Conservation (phyloP, 2,888 invertebrate genomes). For the Aplocera efformata region DNA sequence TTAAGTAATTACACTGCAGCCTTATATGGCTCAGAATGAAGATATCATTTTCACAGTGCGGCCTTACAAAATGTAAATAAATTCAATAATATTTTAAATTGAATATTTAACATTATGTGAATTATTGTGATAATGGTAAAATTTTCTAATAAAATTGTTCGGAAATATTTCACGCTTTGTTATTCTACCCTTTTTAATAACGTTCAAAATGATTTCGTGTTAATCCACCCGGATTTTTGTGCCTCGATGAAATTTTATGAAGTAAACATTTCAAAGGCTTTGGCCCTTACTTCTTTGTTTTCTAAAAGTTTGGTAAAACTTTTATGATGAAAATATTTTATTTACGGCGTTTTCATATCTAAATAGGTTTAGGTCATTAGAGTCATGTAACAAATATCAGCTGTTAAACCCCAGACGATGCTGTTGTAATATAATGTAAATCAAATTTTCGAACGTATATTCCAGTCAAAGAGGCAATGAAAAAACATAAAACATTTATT, state of each 20-base stretch:
- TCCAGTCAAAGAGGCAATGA: too few relatives aligned
- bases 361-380: too few relatives aligned
- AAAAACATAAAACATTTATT: too few relatives aligned
- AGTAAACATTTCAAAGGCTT: constrained; percentile 15
- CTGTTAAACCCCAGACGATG: too few relatives aligned
- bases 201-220: constrained; percentile 3
- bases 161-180: constrained; percentile 19
- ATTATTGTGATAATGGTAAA: constrained; percentile 56
- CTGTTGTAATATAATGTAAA: too few relatives aligned
- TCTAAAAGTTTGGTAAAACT: neutral
- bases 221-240: constrained; percentile 6
- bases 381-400: too few relatives aligned
- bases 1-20: too few relatives aligned
- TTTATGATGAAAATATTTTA: neutral
- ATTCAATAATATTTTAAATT: constrained; percentile 35
- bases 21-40: too few relatives aligned
- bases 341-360: too few relatives aligned
- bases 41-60: constrained; percentile 4
- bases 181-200: constrained; percentile 8
- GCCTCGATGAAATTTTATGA: constrained; percentile 5
- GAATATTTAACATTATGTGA: constrained; percentile 41
- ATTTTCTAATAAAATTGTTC: constrained; percentile 50
- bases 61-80: constrained; percentile 30
- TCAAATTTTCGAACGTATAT: too few relatives aligned
- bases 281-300: constrained; percentile 1